phyloP scores from a whole-genome alignment of 1,140 invertebrate genomes.

The Sipha flava region DNA sequence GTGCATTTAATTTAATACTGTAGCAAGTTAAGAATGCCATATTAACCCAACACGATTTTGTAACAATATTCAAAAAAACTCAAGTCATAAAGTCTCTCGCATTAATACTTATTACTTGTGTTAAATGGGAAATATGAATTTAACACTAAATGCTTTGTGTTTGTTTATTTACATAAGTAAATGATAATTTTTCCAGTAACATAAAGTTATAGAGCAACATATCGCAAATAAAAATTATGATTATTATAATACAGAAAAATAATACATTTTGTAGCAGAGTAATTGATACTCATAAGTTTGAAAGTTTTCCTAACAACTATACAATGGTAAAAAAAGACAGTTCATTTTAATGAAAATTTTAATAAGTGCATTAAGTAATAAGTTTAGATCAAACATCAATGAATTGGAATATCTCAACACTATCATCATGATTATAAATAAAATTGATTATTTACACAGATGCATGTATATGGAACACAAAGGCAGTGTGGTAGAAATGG shows the following conservation, averaged over 20 bases:
- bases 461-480: not conserved
- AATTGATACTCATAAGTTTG: not conserved
- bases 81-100: too few relatives aligned
- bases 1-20: slow-evolving; percentile 9
- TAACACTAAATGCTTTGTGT: not conserved
- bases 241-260: not conserved
- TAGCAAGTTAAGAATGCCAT: not conserved
- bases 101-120: too few relatives aligned
- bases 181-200: not conserved
- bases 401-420: not conserved
- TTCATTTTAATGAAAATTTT: not conserved
- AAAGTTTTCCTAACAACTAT: not conserved
- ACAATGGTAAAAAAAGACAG: not conserved
- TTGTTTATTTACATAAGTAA: not conserved
- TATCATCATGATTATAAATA: not conserved
- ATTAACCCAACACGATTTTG: not conserved
- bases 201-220: not conserved
- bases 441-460: not conserved
- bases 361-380: not conserved
- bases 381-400: not conserved
- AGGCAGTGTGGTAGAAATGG: slow-evolving; percentile 3
- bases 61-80: too few relatives aligned
- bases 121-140: not conserved
- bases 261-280: not conserved
- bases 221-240: not conserved